Percentiles rank a stretch among this genome's conserved stretches.
phyloP scores from a whole-genome alignment of 2,113 vertebrate genomes.

The Arizona elegans region DNA sequence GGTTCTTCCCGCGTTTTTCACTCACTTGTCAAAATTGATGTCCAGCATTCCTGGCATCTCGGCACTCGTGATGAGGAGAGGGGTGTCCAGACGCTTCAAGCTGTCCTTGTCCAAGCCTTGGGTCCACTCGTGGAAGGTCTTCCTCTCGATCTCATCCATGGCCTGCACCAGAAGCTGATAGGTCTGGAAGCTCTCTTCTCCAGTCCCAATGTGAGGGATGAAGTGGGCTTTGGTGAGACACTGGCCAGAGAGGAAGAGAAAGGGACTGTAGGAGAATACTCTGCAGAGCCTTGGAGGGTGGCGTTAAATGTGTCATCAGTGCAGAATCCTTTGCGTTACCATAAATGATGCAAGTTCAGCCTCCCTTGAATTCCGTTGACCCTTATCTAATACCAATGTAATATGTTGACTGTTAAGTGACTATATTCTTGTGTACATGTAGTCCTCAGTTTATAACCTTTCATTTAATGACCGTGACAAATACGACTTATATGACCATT shows the following conservation, averaged over 20 bases:
- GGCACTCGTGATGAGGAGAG: constrained; percentile 70
- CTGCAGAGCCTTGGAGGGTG: no score
- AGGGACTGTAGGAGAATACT: no score
- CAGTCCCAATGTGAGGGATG: constrained; percentile 65
- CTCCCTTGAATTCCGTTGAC: background rate
- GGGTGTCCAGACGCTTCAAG: constrained; percentile 73
- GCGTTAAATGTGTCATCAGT: no score
- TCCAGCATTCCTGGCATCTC: constrained; percentile 73
- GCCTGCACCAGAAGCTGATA: constrained; percentile 69
- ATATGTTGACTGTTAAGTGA: background rate
- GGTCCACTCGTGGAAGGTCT: constrained; percentile 80
- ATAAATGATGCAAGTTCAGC: background rate
- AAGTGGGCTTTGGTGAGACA: constrained; percentile 71
- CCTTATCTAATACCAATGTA: no score
- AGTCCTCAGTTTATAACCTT: background rate
- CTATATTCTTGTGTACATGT: background rate
- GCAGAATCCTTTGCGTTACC: background rate
- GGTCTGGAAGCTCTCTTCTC: constrained; percentile 63
- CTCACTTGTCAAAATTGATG: constrained; percentile 84
- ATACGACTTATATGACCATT: background rate
- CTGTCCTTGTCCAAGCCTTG: constrained; percentile 72
- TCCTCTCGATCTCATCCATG: constrained; percentile 77
- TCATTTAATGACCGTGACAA: background rate
- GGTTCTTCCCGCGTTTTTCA: background rate
- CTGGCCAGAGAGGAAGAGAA: constrained; percentile 47